Base-by-base conservation (phyloP, 2,888 invertebrate genomes). In the Phaonia tiefii region DNA sequence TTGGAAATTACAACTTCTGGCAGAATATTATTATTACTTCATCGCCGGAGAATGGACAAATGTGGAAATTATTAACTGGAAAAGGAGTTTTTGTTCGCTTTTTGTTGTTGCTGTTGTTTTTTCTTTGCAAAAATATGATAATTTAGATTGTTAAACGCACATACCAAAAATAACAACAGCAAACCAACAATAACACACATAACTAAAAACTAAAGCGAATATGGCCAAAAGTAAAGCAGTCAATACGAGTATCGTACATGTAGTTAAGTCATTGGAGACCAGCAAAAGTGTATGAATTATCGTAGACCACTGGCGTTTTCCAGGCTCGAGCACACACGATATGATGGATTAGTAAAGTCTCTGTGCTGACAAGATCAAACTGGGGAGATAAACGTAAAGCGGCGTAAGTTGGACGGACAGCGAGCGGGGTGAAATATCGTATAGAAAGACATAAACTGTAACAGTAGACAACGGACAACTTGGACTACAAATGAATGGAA, bases 301-400 rank as follows among this genome's bases (percentile, higher is more conserved):
- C 31, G 39, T 31, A 31, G 39, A 17, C 60, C 63, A 63, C 22
- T 17, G 37, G 42, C 42, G 63, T 42, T 63, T 63, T 63, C 39
- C 63, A 75, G 46, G 3, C 31, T 8, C 3, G 31, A 8, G 4
- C 3, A 3, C 3, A 3, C 3, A 3, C 4, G 63, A 75, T 72
- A 75, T 81, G 81, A 81, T 81, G 81, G 81, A 78, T 81, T 78
- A 81, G 78, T 75, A 51, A 63, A 78, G 75, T 65, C 69, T 72
- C 70, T 81, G 72, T 72, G 72, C 81, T 81, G 81, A 81, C 81
- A 81, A 81, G 81, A 81, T 81, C 81, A 65, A 81, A 81, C 78
- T 78, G 72, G 69, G 63, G 56, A 75, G 81, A 81, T 81, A 81
- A 81, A 78, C 37, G 69, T 65, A 75, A 69, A 81, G 44, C 60